A percentile compares a stretch with the other conserved stretches of the same genome.
phyloP scores from a whole-genome alignment of 2,113 vertebrate species.

The Tetrax tetrax region DNA sequence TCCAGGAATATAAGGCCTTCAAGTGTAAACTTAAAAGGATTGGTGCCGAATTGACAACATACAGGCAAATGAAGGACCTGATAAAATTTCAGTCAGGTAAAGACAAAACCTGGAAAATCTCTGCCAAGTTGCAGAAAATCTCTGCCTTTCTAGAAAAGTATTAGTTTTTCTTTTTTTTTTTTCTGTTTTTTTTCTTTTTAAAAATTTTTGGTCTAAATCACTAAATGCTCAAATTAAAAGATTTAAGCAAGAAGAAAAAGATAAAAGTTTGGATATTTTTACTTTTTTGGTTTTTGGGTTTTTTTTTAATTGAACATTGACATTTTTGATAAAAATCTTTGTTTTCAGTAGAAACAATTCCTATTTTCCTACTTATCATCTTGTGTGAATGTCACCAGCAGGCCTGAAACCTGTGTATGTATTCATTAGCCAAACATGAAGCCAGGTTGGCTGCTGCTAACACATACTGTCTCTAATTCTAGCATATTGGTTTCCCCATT shows the following conservation, averaged over 20 bases:
- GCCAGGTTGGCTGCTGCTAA: background rate
- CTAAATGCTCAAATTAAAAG: background rate
- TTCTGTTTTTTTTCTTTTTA: accelerated
- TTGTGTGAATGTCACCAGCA: constrained; percentile 30
- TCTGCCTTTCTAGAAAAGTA: background rate
- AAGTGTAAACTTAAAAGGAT: background rate
- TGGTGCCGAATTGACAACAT: background rate
- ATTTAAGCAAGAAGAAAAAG: background rate
- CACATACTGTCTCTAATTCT: background rate
- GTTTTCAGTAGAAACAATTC: constrained; percentile 19
- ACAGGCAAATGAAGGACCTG: background rate
- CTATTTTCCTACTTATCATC: constrained; percentile 1
- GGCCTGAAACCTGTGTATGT: background rate
- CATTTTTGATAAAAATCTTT: background rate
- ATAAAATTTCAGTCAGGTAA: background rate
- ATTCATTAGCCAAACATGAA: constrained; percentile 18
- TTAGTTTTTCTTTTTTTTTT: too few relatives aligned
- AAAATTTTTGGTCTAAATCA: background rate
- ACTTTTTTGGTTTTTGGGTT: background rate
- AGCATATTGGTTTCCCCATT: background rate
- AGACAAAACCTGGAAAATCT: background rate
- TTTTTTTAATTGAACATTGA: background rate
- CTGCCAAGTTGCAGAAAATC: background rate
- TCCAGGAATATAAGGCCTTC: background rate
- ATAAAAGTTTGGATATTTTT: background rate